Conservation (phyloP, 1,140 invertebrate genomes). For the Uloborus diversus region DNA sequence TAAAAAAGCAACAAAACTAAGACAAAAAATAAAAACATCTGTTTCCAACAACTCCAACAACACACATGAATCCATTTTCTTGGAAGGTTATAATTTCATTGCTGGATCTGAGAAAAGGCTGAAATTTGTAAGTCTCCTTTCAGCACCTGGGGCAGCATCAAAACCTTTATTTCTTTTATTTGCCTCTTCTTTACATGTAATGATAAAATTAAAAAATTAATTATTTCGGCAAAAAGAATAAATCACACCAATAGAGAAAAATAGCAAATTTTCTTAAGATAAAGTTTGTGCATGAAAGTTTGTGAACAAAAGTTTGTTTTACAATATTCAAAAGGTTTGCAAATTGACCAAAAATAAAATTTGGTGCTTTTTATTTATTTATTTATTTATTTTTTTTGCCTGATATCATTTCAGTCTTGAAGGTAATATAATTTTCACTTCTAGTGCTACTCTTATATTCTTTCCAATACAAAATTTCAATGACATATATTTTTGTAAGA, state of each 20-base stretch:
- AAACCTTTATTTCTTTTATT: background rate
- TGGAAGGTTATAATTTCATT: background rate
- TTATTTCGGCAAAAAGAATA: background rate
- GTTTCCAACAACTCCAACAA: background rate
- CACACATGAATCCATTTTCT: background rate
- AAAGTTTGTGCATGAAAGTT: background rate
- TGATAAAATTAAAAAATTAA: background rate
- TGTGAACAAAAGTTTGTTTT: background rate
- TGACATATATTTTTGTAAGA: too few species aligned
- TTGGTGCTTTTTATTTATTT: too few species aligned
- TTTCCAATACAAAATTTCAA: too few species aligned
- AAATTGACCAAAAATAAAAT: too few species aligned
- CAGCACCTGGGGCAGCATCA: constrained; percentile 40
- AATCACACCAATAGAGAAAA: too few species aligned
- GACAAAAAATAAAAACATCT: background rate
- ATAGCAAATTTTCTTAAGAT: background rate
- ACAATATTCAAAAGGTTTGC: too few species aligned
- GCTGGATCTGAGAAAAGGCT: too few species aligned
- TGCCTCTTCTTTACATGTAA: background rate
- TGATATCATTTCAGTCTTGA: too few species aligned
- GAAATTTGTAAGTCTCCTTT: background rate
- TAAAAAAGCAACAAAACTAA: background rate
- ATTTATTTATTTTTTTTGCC: too few species aligned
- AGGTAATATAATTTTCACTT: too few species aligned
- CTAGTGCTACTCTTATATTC: too few species aligned